Base-by-base conservation (phyloP, 2,797 vertebrate species). In the Bucorvus abyssinicus region DNA sequence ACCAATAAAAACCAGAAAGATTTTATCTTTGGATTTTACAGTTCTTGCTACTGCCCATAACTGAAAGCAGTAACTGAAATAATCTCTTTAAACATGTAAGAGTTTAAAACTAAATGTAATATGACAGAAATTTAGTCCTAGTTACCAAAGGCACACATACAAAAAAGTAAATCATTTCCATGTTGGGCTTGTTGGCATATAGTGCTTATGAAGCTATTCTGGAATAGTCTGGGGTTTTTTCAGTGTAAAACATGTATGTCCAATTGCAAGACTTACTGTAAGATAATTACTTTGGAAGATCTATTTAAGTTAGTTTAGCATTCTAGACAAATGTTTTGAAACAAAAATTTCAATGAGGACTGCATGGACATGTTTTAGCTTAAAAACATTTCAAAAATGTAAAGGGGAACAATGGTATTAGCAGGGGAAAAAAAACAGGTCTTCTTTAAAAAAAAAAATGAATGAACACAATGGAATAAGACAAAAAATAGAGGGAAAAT, bases 141-240 rank as follows among this genome's bases (percentile, higher is more conserved):
- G 38, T 71, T 84, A 59, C 14, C 21, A 71, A 74, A 67, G 19
- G 14, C 7, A 24, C 6, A 32, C 0, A 2, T 11, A 13, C 6
- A 50, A 68, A 65, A 65, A 77, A 29, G 1, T 12, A 83, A 67
- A 3, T 34, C 0, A 67, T 17, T 56, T 74, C 53, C 7, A 38
- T 4, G 4, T 2, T 45, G 12, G 20, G 20, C 7, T 83, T 90
- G 36, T 22, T 24, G 56, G 9, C 10, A 70, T 23, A 32, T 4
- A 59, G 4, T 12, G 6, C n/a, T 83, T 68, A 36, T 10, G 8
- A 87, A 75, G 12, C 24, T 67, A 14, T 10, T 74, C 12, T 29
- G 13, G 18, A 75, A 60, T 8, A 74, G 6, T 6, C 5, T 22
- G 7, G 0, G 45, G 45, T 2, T 2, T 7, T 68, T 53, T 73